Evolutionary conservation across 2,888 invertebrate species (phyloP).

Genomic region (Drosophila neotestacea): DNA sequence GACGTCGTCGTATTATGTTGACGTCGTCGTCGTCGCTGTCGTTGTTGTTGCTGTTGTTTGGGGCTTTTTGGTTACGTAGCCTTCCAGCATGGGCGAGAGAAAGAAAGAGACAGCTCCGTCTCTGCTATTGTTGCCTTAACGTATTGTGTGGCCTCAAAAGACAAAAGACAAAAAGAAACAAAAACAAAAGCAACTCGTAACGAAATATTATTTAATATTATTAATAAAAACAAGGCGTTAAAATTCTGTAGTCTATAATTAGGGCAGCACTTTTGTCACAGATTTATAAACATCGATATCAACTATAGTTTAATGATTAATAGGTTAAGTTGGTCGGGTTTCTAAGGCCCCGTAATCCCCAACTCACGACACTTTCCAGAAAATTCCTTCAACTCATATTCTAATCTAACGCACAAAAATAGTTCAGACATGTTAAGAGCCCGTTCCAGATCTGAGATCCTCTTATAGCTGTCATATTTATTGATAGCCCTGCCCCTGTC

Average conservation of each 20-base stretch:
- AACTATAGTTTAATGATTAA: conserved; percentile 40
- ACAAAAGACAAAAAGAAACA: conserved; percentile 16
- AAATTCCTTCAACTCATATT: conserved; percentile 19
- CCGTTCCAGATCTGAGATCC: conserved; percentile 70
- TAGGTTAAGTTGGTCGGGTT: conserved; percentile 20
- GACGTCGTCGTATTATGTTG: conserved; percentile 61
- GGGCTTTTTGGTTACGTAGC: conserved; percentile 78
- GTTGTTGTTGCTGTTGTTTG: conserved; percentile 56
- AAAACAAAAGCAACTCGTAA: conserved; percentile 22
- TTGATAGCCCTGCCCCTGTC: conserved; percentile 43
- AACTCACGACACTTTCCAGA: conserved; percentile 21
- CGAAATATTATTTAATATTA: conserved; percentile 71
- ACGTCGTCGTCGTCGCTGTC: conserved; percentile 65
- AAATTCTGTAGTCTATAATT: conserved; percentile 47
- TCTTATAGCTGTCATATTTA: conserved; percentile 70
- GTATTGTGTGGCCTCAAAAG: conserved; percentile 72
- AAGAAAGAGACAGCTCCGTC: conserved; percentile 24
- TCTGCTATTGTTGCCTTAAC: conserved; percentile 43
- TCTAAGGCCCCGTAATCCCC: conserved; percentile 15
- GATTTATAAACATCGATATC: conserved; percentile 28
- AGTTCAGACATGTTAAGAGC: conserved; percentile 30
- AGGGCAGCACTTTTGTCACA: conserved; percentile 37
- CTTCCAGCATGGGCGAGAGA: conserved; percentile 54
- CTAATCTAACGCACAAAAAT: conserved; percentile 33
- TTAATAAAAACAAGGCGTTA: conserved; percentile 65